Evolutionary conservation across 2,888 invertebrate genomes (phyloP).

Genomic region (Tanaodytes sp.): DNA sequence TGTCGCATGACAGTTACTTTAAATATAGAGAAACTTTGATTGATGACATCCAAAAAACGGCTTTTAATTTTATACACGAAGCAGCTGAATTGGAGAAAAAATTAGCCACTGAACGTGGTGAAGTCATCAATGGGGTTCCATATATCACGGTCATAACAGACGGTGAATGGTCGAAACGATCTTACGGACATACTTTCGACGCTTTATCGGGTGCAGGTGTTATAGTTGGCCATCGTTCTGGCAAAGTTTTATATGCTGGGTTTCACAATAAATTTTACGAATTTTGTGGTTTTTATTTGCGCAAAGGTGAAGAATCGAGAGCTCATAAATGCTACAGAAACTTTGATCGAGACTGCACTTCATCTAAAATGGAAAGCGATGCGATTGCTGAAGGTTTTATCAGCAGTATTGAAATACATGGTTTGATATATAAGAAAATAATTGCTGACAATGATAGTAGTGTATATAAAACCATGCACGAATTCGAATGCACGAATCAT

Average conservation of each 20-base stretch:
- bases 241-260: conserved; percentile 2
- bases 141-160: too few species aligned
- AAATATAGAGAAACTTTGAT: too few species aligned
- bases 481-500: conserved; percentile 30
- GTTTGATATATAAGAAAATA: conserved; percentile 35
- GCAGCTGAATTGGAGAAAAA: too few species aligned
- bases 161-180: too few species aligned
- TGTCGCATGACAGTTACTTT: too few species aligned
- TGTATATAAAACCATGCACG: conserved; percentile 59
- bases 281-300: conserved; percentile 11
- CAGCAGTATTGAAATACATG: conserved; percentile 35
- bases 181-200: too few species aligned
- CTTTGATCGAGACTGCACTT: conserved; percentile 24
- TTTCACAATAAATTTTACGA: conserved; percentile 3
- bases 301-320: conserved; percentile 25
- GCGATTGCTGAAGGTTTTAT: conserved; percentile 47
- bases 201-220: conserved; percentile 7
- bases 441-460: conserved; percentile 60
- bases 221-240: background rate
- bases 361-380: conserved; percentile 30
- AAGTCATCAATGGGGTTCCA: too few species aligned
- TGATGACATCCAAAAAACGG: too few species aligned
- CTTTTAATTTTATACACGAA: too few species aligned
- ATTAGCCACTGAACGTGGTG: too few species aligned
- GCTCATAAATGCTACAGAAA: conserved; percentile 59